Percentiles rank a stretch among this genome's conserved stretches.
These are phyloP conservation scores for Holothuria glaberrima DNA, from an alignment of 35 echinoderm and acorn worm genomes.

Conservation along the genomic window DNA sequence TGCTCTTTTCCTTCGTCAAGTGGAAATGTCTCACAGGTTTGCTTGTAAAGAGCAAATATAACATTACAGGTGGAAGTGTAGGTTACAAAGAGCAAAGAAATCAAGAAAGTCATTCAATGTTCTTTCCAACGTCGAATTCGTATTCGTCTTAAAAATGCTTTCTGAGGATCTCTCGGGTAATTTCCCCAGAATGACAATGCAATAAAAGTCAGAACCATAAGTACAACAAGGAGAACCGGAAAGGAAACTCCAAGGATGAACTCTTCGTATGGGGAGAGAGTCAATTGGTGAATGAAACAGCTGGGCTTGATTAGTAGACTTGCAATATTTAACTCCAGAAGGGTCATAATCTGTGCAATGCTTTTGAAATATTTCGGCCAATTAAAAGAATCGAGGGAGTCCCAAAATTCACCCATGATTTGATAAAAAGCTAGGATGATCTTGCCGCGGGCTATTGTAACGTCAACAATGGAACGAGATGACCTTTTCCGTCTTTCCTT, in stretches of 20 bases:
- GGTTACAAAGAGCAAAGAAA: slow-evolving; percentile 41
- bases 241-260: neutral
- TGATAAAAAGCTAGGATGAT: slow-evolving; percentile 61
- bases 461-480: neutral
- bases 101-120: slow-evolving; percentile 23
- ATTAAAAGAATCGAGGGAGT: neutral
- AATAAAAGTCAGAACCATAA: neutral
- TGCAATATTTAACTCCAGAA: slow-evolving; percentile 35
- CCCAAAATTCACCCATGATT: slow-evolving; percentile 47
- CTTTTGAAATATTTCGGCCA: slow-evolving; percentile 37
- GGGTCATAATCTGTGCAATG: neutral
- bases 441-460: slow-evolving; percentile 35
- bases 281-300: slow-evolving; percentile 6
- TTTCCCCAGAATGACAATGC: too few relatives aligned
- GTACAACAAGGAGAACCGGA: neutral
- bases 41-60: slow-evolving; percentile 37
- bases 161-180: neutral
- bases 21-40: slow-evolving; percentile 20
- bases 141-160: neutral
- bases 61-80: slow-evolving; percentile 54
- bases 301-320: slow-evolving; percentile 36
- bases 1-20: neutral
- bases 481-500: neutral
- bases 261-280: neutral
- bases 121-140: neutral